phyloP scores from a whole-genome alignment of 1,140 invertebrate species.

The Apolygus lucorum region DNA sequence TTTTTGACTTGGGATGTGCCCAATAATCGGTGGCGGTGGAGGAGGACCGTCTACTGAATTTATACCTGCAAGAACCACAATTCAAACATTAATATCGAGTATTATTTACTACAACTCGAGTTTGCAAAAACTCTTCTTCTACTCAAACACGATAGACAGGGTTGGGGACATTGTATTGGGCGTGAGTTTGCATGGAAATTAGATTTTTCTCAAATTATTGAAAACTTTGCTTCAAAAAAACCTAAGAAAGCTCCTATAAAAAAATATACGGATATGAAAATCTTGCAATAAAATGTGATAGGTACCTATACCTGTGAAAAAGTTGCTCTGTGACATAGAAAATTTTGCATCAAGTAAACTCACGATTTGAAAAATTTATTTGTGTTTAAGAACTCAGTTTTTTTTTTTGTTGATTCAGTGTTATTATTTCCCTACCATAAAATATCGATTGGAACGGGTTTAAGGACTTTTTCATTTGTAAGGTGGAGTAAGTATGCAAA shows the following conservation, averaged over 20 bases:
- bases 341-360: no score
- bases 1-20: conserved; percentile 44
- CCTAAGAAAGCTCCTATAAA: neutral
- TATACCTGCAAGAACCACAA: conserved; percentile 14
- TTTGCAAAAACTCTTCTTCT: neutral
- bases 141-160: neutral
- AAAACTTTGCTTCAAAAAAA: neutral
- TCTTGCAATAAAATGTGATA: no score
- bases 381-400: no score
- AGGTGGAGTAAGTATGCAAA: no score
- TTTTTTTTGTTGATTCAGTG: no score
- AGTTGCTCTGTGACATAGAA: no score
- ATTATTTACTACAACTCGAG: neutral
- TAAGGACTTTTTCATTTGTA: no score
- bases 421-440: no score
- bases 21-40: conserved; percentile 46
- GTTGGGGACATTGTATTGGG: neutral
- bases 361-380: no score
- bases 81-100: neutral
- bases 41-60: conserved; percentile 37
- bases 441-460: no score
- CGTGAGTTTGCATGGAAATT: neutral
- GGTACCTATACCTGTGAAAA: no score
- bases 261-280: no score
- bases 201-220: neutral